Base-by-base conservation (phyloP, 2,113 vertebrate species). In the Pitta sordida region DNA sequence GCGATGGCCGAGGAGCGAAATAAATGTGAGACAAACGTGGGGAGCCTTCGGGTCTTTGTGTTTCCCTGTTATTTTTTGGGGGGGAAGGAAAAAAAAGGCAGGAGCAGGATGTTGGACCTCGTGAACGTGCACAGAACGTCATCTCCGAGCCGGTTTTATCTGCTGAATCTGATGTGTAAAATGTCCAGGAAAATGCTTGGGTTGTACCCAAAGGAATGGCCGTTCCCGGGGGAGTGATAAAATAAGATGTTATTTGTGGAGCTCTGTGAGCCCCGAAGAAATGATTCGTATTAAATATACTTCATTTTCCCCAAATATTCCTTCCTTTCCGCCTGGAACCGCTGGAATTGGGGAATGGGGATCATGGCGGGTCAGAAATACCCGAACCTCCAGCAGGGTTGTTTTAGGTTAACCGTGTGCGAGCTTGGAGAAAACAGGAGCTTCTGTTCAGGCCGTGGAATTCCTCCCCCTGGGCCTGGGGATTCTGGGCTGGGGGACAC, bases 81-180 rank as follows among this genome's bases (percentile, higher is more conserved):
- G 14, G 14, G 37, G 37, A 68, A 46, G 63, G 51, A 60, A 27
- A 36, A 88, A 41, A 41, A n/a, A n/a, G n/a, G n/a, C n/a, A n/a
- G n/a, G n/a, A 65, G 41, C 19, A 10, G 37, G 30, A 12, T n/a
- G 1, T 16, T 34, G 19, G n/a, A 29, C 26, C 13, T 23, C 7
- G 0, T 3, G n/a, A n/a, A 12, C 0, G 0, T 5, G 2, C 15
- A 1, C 12, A 8, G 43, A 84, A n/a, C 0, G 1, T 3, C 30
- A 20, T 51, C 34, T 48, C 15, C 22, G n/a, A 7, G 5, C 15
- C 90, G 17, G 6, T 53, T 85, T 39, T 12, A 1, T 8, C 23
- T 37, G 36, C 13, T 51, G 5, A 55, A 55, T 62, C 5, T 34
- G 6, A 14, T 22, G 2, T 29, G 1, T 15, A 4, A 82, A 68